Evolutionary conservation across 2,888 invertebrate genomes (phyloP).

Genomic region (Heliconius ismenius): DNA sequence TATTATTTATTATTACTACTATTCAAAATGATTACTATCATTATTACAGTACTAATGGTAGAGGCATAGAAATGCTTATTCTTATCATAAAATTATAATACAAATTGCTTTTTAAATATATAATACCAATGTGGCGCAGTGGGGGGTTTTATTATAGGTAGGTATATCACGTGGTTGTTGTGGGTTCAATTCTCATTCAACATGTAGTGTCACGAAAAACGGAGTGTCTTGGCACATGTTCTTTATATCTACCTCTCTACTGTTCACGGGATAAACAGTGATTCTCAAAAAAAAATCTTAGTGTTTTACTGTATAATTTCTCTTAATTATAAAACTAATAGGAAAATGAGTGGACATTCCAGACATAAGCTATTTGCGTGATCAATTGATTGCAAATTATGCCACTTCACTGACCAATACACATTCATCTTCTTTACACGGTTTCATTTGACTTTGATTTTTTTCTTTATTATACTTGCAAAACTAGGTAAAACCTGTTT

Average conservation of each 20-base stretch:
- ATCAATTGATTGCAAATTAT: conserved; percentile 55
- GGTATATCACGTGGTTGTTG: not conserved
- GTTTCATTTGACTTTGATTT: not conserved
- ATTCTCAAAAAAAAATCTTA: not conserved
- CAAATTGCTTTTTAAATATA: not conserved
- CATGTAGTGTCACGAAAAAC: not conserved
- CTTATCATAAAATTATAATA: not conserved
- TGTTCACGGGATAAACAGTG: not conserved
- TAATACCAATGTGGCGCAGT: not conserved
- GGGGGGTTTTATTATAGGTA: no score
- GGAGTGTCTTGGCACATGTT: no score
- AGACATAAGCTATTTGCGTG: conserved; percentile 44
- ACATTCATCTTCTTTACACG: not conserved
- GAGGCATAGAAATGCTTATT: not conserved
- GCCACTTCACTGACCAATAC: conserved; percentile 39
- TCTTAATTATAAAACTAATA: conserved; percentile 37
- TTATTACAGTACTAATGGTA: not conserved
- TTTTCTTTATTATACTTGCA: not conserved
- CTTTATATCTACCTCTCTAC: no score
- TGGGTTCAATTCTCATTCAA: not conserved
- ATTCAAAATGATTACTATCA: not conserved
- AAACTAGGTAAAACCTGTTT: no score
- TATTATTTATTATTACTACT: not conserved
- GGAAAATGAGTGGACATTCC: conserved; percentile 40
- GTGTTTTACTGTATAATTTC: conserved; percentile 32